phyloP scores from a whole-genome alignment of 2,888 invertebrate genomes.

The Drosophila merina region DNA sequence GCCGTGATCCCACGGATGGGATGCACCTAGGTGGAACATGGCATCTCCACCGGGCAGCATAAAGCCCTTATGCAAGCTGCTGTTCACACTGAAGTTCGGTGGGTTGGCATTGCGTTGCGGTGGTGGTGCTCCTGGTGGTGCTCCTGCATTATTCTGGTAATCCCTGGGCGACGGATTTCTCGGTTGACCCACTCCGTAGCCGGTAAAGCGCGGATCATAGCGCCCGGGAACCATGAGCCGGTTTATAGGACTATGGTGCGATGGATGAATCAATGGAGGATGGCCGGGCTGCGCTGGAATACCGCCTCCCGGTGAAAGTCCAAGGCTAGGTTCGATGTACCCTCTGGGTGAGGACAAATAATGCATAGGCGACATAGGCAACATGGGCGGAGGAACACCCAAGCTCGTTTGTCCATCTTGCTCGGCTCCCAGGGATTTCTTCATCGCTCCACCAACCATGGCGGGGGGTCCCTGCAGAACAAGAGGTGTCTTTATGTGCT shows the following conservation, averaged over 20 bases:
- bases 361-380: conserved; percentile 70
- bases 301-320: conserved; percentile 41
- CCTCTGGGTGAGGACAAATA: conserved; percentile 52
- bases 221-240: conserved; percentile 56
- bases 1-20: conserved; percentile 59
- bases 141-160: conserved; percentile 39
- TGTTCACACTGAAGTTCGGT: conserved; percentile 69
- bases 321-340: conserved; percentile 56
- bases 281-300: conserved; percentile 54
- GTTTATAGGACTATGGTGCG: conserved; percentile 61
- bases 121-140: conserved; percentile 32
- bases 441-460: conserved; percentile 43
- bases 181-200: conserved; percentile 45
- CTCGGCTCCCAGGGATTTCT: conserved; percentile 26
- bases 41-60: conserved; percentile 55
- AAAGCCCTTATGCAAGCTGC: conserved; percentile 55
- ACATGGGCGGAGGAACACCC: conserved; percentile 30
- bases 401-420: conserved; percentile 21
- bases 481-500: conserved; percentile 83
- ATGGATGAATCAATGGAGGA: conserved; percentile 48
- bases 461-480: conserved; percentile 64
- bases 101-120: conserved; percentile 67
- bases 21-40: conserved; percentile 50
- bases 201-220: conserved; percentile 58
- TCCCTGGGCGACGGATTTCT: conserved; percentile 52